A percentile compares a stretch with the other conserved stretches of the same genome.
phyloP scores from a whole-genome alignment of 92 coral and sea anemone species.

The Isaurus tuberculatus region DNA sequence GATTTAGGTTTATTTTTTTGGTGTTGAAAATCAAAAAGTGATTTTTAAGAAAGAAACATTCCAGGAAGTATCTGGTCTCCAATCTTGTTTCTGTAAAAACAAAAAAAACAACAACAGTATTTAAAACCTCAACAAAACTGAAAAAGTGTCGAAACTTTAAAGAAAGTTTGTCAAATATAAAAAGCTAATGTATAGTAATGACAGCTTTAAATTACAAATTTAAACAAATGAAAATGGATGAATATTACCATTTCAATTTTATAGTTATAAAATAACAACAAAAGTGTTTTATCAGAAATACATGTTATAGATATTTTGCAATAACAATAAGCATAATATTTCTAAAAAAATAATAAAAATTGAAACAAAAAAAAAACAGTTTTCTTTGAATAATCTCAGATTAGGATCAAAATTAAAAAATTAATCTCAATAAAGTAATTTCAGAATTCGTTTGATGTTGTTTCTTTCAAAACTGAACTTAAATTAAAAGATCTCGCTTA shows the following conservation, averaged over 20 bases:
- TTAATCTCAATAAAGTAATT: not conserved
- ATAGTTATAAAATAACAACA: not conserved
- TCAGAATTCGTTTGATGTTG: not conserved
- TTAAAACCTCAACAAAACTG: conserved; percentile 13
- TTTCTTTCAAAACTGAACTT: no score
- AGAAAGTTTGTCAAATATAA: not conserved
- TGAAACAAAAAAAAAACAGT: not conserved
- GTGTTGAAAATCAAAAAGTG: conserved; percentile 5
- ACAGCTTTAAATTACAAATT: not conserved
- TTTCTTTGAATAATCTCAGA: not conserved
- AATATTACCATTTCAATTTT: not conserved
- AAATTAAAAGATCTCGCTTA: no score
- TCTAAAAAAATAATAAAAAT: not conserved
- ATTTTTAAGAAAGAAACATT: not conserved
- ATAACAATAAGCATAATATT: not conserved
- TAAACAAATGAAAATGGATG: conserved; percentile 9
- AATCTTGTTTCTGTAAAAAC: conserved; percentile 21
- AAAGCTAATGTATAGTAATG: not conserved
- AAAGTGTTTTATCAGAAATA: not conserved
- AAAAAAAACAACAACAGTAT: conserved; percentile 11
- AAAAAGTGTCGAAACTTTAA: conserved; percentile 3
- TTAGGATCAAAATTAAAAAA: not conserved
- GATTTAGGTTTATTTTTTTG: conserved; percentile 13
- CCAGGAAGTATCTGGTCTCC: not conserved
- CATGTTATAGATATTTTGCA: not conserved